Percentiles rank a stretch among this genome's conserved stretches.
Conservation (phyloP, 1,140 invertebrate species). For the Penaeus japonicus region DNA sequence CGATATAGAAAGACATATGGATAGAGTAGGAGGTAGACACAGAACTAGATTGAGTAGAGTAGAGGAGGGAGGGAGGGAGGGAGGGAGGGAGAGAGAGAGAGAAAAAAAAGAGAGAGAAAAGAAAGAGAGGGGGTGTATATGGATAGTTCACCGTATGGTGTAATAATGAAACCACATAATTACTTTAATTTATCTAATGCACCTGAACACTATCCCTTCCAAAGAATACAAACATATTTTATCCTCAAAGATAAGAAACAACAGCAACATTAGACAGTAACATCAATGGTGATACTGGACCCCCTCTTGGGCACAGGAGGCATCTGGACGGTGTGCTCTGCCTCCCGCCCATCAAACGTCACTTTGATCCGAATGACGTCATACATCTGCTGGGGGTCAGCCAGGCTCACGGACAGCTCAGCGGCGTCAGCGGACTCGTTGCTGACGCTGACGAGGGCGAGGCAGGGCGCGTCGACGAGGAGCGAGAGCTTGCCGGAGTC, state of each 20-base stretch:
- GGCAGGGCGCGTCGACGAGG: neutral
- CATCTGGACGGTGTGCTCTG: neutral
- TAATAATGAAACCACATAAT: neutral
- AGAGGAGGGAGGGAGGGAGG: too few relatives aligned
- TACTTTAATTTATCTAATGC: neutral
- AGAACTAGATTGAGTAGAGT: too few relatives aligned
- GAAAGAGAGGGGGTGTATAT: too few relatives aligned
- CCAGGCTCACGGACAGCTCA: neutral
- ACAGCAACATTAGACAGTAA: neutral
- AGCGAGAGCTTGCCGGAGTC: neutral
- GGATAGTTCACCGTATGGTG: too few relatives aligned
- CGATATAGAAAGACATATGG: too few relatives aligned
- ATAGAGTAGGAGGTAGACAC: too few relatives aligned
- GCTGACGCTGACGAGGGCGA: neutral
- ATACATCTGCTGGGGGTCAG: slow-evolving; percentile 26
- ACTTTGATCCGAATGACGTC: neutral
- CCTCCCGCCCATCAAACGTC: neutral
- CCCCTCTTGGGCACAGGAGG: neutral
- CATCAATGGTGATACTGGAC: neutral
- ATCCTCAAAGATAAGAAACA: neutral
- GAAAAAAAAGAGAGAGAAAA: too few relatives aligned
- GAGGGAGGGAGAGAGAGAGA: too few relatives aligned
- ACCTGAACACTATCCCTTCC: neutral
- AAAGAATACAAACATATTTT: neutral
- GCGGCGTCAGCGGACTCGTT: neutral